Evolutionary conservation across 1,140 invertebrate genomes (phyloP).

Genomic region (Colletes latitarsis): DNA sequence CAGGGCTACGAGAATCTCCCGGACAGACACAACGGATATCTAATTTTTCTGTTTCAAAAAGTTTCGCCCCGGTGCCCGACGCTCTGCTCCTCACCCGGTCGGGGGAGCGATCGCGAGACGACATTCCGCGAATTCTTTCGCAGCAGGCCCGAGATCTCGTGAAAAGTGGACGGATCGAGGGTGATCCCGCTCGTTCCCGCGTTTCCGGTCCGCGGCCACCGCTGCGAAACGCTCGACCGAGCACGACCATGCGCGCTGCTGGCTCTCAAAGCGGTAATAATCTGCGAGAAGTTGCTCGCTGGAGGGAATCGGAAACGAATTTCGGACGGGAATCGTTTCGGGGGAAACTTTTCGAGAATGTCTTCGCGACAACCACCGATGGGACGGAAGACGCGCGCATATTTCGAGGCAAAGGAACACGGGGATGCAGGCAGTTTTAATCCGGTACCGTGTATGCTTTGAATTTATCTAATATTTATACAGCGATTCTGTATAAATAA

Average conservation of each 20-base stretch:
- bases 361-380: background rate
- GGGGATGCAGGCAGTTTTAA: too few species aligned
- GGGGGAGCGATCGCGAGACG: conserved; percentile 63
- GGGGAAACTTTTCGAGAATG: background rate
- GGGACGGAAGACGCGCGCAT: background rate
- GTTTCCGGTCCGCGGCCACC: conserved; percentile 62
- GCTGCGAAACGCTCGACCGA: conserved; percentile 66
- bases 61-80: conserved; percentile 56
- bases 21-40: conserved; percentile 66
- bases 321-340: conserved; percentile 11
- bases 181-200: conserved; percentile 63
- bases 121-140: conserved; percentile 70
- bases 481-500: too few species aligned
- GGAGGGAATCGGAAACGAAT: conserved; percentile 11
- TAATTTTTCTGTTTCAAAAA: conserved; percentile 77
- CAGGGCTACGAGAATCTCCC: conserved; percentile 29
- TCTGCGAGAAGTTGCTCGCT: conserved; percentile 22
- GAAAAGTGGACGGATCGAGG: conserved; percentile 32
- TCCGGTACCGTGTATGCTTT: too few species aligned
- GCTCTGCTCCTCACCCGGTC: too few species aligned
- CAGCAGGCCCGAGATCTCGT: conserved; percentile 32
- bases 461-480: too few species aligned
- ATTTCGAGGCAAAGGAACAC: background rate
- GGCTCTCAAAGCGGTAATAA: conserved; percentile 45
- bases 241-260: conserved; percentile 51